Percentiles rank a stretch among this genome's conserved stretches.
Evolutionary conservation across 2,113 vertebrate genomes (phyloP).

Genomic region (Argyrosomus japonicus): DNA sequence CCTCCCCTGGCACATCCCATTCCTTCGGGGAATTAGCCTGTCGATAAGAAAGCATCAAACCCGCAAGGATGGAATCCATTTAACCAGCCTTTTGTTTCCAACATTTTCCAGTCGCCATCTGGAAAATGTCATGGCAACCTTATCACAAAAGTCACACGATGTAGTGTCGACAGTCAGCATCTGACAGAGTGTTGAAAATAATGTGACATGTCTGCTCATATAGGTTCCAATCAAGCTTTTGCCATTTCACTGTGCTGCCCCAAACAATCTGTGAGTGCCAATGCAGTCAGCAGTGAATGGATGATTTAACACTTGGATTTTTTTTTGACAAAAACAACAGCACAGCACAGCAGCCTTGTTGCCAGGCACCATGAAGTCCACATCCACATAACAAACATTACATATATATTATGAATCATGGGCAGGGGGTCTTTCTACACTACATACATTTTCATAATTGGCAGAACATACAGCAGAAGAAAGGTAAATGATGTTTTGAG

Average conservation of each 20-base stretch:
- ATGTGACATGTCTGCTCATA: constrained; percentile 61
- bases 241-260: constrained; percentile 48
- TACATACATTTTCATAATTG: too few species aligned
- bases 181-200: constrained; percentile 60
- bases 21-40: constrained; percentile 71
- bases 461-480: too few species aligned
- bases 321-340: too few species aligned
- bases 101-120: constrained; percentile 67
- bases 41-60: constrained; percentile 69
- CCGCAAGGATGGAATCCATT: constrained; percentile 67
- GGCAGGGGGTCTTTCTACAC: too few species aligned
- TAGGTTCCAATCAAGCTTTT: constrained; percentile 56
- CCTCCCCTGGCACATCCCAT: constrained; percentile 70
- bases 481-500: too few species aligned
- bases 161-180: constrained; percentile 42
- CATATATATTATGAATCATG: too few species aligned
- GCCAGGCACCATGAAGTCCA: too few species aligned
- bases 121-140: constrained; percentile 81
- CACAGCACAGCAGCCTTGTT: too few species aligned
- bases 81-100: constrained; percentile 73
- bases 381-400: too few species aligned
- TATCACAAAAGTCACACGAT: constrained; percentile 67
- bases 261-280: constrained; percentile 32
- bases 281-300: constrained; percentile 19
- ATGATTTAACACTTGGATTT: neutral